Evolutionary conservation across 2,797 vertebrate genomes (phyloP).

Genomic region (Garrulus glandarius): DNA sequence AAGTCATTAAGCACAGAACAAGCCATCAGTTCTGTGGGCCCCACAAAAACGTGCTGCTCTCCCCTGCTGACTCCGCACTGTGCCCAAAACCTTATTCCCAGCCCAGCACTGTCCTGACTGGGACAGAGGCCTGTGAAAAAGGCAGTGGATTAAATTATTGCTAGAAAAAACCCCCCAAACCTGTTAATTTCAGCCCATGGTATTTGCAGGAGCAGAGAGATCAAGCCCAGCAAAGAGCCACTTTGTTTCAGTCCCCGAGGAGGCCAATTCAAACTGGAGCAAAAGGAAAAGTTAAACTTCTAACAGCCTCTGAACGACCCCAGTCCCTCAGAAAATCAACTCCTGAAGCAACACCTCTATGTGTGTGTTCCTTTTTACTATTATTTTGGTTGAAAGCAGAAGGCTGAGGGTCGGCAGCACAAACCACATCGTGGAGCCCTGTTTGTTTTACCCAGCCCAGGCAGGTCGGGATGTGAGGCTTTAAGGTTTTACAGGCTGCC

Average conservation of each 20-base stretch:
- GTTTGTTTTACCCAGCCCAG: slow-evolving; percentile 8
- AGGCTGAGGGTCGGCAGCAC: slow-evolving; percentile 25
- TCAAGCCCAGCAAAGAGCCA: slow-evolving; percentile 26
- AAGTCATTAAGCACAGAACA: slow-evolving; percentile 36
- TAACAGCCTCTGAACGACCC: slow-evolving; percentile 14
- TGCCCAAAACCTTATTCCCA: neutral
- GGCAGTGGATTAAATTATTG: neutral
- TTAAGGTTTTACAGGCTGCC: slow-evolving; percentile 37
- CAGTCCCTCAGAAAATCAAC: neutral
- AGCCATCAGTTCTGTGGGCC: slow-evolving; percentile 13
- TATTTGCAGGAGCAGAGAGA: neutral
- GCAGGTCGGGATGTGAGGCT: neutral
- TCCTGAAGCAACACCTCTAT: slow-evolving; percentile 47
- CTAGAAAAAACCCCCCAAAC: neutral
- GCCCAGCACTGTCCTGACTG: neutral
- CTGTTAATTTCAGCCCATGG: neutral
- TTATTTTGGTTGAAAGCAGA: slow-evolving; percentile 27
- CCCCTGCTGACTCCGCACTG: neutral
- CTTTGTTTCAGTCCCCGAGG: neutral
- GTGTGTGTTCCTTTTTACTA: slow-evolving; percentile 42
- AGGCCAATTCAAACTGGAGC: slow-evolving; percentile 22
- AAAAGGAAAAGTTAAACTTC: slow-evolving; percentile 18
- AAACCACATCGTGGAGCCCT: neutral
- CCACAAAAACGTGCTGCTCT: slow-evolving; percentile 3
- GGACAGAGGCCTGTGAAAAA: neutral